Base-by-base conservation (phyloP, 2,888 invertebrate species). In the Acanthacorydalis orientalis region DNA sequence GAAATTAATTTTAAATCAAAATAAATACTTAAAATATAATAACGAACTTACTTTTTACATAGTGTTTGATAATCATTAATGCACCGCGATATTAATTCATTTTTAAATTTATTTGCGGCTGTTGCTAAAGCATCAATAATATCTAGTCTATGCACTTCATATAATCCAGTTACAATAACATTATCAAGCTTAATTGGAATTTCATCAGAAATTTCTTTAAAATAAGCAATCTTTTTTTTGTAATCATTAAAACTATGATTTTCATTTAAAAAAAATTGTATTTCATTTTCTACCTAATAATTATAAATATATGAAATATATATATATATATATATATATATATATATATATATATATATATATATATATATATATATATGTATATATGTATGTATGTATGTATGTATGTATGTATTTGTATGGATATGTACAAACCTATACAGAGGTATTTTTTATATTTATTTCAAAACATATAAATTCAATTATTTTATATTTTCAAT, bases 131-230 rank as follows among this genome's bases (percentile, higher is more conserved):
- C 72, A 12, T 72, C 71, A 42, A 93, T 83, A 32, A 93, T 68
- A 47, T 84, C 83, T 43, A 73, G 77, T 48, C 92, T 76, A 62
- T 88, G 81, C 61, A 93, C 80, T 58, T 86, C 82, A 61, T 87
- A 95, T 68, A 91, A 77, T 8, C 89, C 90, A 58, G 86, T 79
- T 14, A 80, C 76, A 14, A 84, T 73, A 1, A 82, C 80, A 50
- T 78, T 75, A 53, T 79, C 74, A 32, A 75, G 64, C 55, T 67
- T 56, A 44, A 68, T 50, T 1, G 79, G 76, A 50, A 85, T 78
- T 49, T 73, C 72, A 46, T 69, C 69, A 40, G 77, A 72, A 16
- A 82, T 63, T n/a, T 72, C 64, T 40, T 78, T 74, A 54, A 78
- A 84, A 52, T 74, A 72, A 4, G 74, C 64, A 4, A 84, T 70